Base-by-base conservation (phyloP, 2,113 vertebrate genomes). In the Hippocampus comes region DNA sequence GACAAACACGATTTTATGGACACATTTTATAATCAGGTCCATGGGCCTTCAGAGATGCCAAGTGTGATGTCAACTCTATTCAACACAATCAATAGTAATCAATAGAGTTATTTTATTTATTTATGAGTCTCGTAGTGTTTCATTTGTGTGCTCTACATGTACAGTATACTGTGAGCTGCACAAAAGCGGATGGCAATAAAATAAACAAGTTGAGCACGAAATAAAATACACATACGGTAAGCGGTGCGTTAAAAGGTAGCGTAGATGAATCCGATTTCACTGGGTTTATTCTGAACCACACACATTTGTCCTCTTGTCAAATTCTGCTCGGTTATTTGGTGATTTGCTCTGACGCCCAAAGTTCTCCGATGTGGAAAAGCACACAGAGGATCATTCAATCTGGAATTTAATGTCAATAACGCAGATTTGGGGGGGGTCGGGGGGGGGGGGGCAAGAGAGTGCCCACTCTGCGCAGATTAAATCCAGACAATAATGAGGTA, bases 381-480 rank as follows among this genome's bases (percentile, higher is more conserved):
- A 56, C 59, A 30, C 59, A 79, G 25, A 72, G 59, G 59, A n/a
- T 61, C 23, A 48, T 71, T 60, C 38, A 27, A 71, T 34, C 25
- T n/a, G 3, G 64, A 38, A 61, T 63, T 59, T 48, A 75, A 68
- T 64, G 76, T 78, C 80, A 51, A 68, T 88, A 84, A 80, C 80
- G 75, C 57, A 82, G 85, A 88, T 89, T 88, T 68, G 66, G 46
- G 55, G 56, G 71, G 27, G 27, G 27, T 27, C 1, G 27, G 27
- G 27, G 27, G 27, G 2, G 73, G 70, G 67, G 46, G 55, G 60
- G 70, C 70, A 68, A 80, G 67, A 0, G 38, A 79, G 75, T 14
- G 23, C 82, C 86, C 86, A 86, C 82, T 90, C 82, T 76, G 74
- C 74, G 21, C 78, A 88, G 88, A 89, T 91, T 89, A 88, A 89